Evolutionary conservation across 2,888 invertebrate genomes (phyloP), one percentile per base, ranked within the genome.

Genomic region (Drosophila trichaetosa): DNA sequence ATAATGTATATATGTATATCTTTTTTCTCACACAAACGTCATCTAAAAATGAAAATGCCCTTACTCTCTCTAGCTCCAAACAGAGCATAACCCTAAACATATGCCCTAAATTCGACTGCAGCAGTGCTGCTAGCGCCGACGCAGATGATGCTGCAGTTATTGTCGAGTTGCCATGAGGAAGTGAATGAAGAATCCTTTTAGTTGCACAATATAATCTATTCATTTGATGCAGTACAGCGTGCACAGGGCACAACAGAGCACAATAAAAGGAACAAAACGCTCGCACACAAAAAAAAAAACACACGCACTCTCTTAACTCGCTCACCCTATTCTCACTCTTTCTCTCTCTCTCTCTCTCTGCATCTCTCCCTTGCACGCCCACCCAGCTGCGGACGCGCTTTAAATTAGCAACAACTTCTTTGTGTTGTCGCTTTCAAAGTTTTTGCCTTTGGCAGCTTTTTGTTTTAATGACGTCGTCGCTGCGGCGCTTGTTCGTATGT

Each of bases 141-240:
- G 80, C 73, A 70, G 69, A 80, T 76, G 80, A 69, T 52, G 65
- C 52, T 83, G 82, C 82, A 84, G 71, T 84, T 80, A 62, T 65
- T 80, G 63, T 65, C 56, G 52, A 66, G 72, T 80, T 78, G 64
- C 78, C n/a, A 77, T 68, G 63, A 80, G 80, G 80, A 80, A 78
- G 81, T 78, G 59, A 64, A 52, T 72, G 58, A 68, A 68, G 89
- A 90, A 89, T 87, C 90, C 87, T 87, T 87, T 87, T 80, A 87
- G 77, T 77, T 90, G 89, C 87, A 72, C 90, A 73, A 82, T 78
- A 87, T 83, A 90, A 90, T 90, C 87, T 78, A 74, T 84, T 82
- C 79, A 87, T 70, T 83, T 86, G 75, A 90, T 87, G 87, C 89
- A 90, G 77, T 68, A 62, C 68, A 69, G 74, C 88, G 81, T 86